Evolutionary conservation across 2,797 vertebrate species (phyloP).

Genomic region (Aselliscus stoliczkanus): DNA sequence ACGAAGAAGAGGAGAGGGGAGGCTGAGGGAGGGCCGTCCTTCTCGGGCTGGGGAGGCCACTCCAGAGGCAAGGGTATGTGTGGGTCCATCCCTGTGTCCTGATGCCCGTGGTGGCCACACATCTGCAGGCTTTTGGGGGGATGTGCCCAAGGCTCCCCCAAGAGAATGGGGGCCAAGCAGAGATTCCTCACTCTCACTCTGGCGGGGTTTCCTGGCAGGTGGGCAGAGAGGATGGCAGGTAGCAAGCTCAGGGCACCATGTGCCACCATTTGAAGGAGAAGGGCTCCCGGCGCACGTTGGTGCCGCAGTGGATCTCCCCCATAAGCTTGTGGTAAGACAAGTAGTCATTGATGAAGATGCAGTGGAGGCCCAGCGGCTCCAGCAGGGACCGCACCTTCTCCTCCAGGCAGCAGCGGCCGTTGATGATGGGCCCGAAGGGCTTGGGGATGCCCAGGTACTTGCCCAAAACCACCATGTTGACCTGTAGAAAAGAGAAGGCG

Average conservation of each 20-base stretch:
- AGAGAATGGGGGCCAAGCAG: background rate
- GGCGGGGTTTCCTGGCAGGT: background rate
- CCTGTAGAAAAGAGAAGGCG: slow-evolving; percentile 76
- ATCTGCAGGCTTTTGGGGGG: background rate
- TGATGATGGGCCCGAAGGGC: slow-evolving; percentile 88
- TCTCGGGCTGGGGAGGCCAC: background rate
- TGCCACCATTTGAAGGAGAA: slow-evolving; percentile 92
- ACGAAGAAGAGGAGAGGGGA: background rate
- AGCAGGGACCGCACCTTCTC: slow-evolving; percentile 84
- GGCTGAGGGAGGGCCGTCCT: rapidly evolving
- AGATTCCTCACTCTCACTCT: background rate
- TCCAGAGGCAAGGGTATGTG: background rate
- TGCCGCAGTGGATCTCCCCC: slow-evolving; percentile 92
- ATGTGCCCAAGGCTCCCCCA: background rate
- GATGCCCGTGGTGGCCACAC: background rate
- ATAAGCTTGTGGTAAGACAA: slow-evolving; percentile 85
- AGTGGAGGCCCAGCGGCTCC: slow-evolving; percentile 87
- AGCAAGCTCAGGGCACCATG: slow-evolving; percentile 81
- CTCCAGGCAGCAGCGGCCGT: slow-evolving; percentile 88
- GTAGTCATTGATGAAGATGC: slow-evolving; percentile 89
- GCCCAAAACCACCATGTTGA: slow-evolving; percentile 94
- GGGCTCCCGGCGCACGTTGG: slow-evolving; percentile 87
- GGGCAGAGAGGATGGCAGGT: background rate
- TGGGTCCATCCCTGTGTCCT: rapidly evolving
- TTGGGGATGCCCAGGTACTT: slow-evolving; percentile 91